Evolutionary conservation across 2,888 invertebrate species (phyloP), one percentile per base, ranked within the genome.

Genomic region (Crioceris asparagi): DNA sequence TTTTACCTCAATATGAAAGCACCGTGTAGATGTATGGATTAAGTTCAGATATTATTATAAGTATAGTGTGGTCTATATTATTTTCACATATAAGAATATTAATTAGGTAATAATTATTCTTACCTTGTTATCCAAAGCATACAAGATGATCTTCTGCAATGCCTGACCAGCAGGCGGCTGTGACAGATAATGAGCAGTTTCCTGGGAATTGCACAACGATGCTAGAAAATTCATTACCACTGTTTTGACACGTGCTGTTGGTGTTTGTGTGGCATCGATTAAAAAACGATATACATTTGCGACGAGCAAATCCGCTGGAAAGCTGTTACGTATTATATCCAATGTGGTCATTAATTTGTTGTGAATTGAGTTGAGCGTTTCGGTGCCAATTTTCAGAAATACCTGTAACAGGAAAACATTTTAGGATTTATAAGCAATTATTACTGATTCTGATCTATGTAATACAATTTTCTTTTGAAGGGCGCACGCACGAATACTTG

Each of bases 181-280:
- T 35, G 72, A 69, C 36, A 66, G 52, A 29, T 12, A 7, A 18
- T 59, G 55, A 40, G 60, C 64, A 19, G 68, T 65, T 43, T 77
- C 78, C 4, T 77, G 76, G 18, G 77, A 64, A 48, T 77, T 77
- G 2, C 80, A 78, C 21, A 87, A 66, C 48, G 71, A 67, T 4
- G 69, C 65, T 30, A 75, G 57, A 64, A 83, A 86, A 16, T 79
- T 77, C 26, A 87, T 65, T 17, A 82, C 82, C 6, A 84, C 80
- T 38, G 78, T 73, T 59, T 84, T 84, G 8, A 84, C 84, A 56
- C 80, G 80, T 0, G 76, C 71, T 49, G 88, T 92, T 2, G 93
- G 94, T 1, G 92, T 92, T 55, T 94, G 91, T 2, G 92, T 88
- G 14, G 86, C 81, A 65, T 96, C 94, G 41, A 85, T 82, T 36